These are phyloP conservation scores for Gadus macrocephalus DNA, from an alignment of 2,113 vertebrate genomes.

Conservation along the genomic window DNA sequence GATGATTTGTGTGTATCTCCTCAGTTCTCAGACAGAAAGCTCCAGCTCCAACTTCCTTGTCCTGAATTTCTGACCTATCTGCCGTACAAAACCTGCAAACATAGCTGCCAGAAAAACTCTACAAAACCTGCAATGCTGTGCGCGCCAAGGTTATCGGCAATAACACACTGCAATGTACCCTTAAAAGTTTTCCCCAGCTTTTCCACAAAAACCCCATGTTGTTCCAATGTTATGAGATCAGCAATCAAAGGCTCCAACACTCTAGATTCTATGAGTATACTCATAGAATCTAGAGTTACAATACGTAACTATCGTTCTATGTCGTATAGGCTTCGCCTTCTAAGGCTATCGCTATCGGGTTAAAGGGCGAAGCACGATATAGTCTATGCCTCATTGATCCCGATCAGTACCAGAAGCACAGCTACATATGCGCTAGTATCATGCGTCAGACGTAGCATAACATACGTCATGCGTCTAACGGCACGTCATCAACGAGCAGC, in stretches of 20 bases:
- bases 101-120: not conserved
- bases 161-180: not conserved
- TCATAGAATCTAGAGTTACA: no score
- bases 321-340: no score
- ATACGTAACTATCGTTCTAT: no score
- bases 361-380: no score
- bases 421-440: no score
- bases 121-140: not conserved
- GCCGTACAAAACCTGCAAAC: not conserved
- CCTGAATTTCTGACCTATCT: not conserved
- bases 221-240: not conserved
- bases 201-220: not conserved
- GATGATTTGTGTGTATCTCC: not conserved
- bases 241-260: constrained; percentile 4
- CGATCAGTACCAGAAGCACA: no score
- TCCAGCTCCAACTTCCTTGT: not conserved
- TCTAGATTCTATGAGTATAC: no score
- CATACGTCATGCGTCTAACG: no score
- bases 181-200: not conserved
- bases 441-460: no score
- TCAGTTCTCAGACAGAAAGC: not conserved
- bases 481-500: no score
- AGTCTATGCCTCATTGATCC: no score
- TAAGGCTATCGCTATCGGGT: no score
- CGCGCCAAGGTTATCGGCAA: not conserved